Evolutionary conservation across 2,888 invertebrate species (phyloP), one percentile per base, ranked within the genome.

Genomic region (Drosophila kambysellisi): DNA sequence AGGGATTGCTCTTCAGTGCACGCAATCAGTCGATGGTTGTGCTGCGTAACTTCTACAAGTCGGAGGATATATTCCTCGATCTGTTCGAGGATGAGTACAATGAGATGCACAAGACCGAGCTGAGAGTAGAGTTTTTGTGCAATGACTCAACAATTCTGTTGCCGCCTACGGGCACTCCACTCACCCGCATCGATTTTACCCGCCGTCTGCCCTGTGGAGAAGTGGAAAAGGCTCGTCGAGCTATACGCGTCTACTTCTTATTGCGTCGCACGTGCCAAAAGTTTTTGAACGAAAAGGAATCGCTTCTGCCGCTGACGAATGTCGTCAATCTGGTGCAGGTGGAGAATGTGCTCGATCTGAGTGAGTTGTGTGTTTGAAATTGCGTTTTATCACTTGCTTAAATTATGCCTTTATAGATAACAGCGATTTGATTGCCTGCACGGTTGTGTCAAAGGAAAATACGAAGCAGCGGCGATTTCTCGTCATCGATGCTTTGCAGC

Each of bases 81-180:
- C 97, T 99, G 95, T 99, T 99, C 93, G 99, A 99, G 93, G 98
- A 99, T 93, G 99, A 99, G 89, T 98, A 97, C 93, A 97, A 96
- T 91, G 98, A 99, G 93, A 97, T 99, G 95, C 96, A 96, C 82
- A 97, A 97, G 92, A 95, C 96, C 25, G 96, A 96, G 1, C 92
- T 98, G 60, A 98, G 98, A 93, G 98, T 99, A 2, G 99, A 99
- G 92, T 98, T 97, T 95, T 93, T 99, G 77, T 98, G 98, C 93
- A 98, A 98, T 97, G 99, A 99, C 93, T 97, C 98, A 56, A 97
- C 97, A 63, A 96, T 99, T 88, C 94, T 99, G 63, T 94, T 99
- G 81, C 98, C 99, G 0, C 99, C 99, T 0, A 98, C 98, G 0
- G 97, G 97, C 30, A 99, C 99, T 0, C 99, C 99, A 0, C 96